Evolutionary conservation across 2,888 invertebrate genomes (phyloP), one percentile per base, ranked within the genome.

Genomic region (Drosophila kokeensis): DNA sequence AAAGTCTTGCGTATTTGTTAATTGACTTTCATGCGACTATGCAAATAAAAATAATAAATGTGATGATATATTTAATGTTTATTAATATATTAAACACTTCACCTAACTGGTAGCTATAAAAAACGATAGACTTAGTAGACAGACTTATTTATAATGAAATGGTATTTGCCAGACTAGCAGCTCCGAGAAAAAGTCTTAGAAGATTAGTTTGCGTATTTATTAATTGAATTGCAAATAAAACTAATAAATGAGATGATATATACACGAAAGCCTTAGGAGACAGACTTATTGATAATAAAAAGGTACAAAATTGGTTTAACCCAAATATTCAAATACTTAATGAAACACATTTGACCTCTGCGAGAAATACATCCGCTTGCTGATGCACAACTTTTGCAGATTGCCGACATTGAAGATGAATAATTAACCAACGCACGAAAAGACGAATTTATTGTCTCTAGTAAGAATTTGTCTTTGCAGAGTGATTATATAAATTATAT

Each of bases 341-440:
- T 18, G 11, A 38, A 61, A 45, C 34, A 62, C 15, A 30, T 38
- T 68, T 70, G 73, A 74, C 70, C 79, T 75, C 52, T 66, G 29
- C 48, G 2, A 60, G 54, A 54, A 54, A 67, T 30, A 75, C 66
- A 75, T 79, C 71, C 79, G 79, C 63, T 58, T 63, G 53, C 15
- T 21, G 59, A 49, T 78, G 67, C 67, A 63, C 50, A 78, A 40
- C 55, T 53, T 36, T 36, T 68, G 53, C 55, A 65, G 70, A 68
- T 62, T 21, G 18, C 48, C 42, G 69, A 34, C 78, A 79, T 75
- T 79, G 79, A 79, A 61, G 64, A 64, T 75, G 57, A 71, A 58
- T 75, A 64, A 79, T 75, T 66, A 74, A 36, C 32, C 48, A 30
- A 42, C 29, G 42, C 53, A 24, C 29, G 21, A 57, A 64, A 10